Base-by-base conservation (phyloP, 2,113 vertebrate species). In the Rhegmatorhina hoffmannsi region DNA sequence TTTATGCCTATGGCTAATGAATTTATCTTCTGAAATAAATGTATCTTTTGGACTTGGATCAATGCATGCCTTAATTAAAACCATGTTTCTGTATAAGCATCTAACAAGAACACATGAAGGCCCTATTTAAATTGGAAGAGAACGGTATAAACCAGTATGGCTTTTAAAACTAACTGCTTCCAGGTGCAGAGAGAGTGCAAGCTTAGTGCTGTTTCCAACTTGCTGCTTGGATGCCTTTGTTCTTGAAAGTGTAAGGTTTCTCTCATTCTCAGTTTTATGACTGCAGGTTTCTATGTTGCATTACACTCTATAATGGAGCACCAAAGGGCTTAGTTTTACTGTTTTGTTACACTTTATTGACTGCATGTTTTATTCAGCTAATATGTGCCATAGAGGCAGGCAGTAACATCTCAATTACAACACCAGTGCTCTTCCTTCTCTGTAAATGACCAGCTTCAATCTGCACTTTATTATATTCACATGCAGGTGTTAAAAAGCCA, bases 101-200 rank as follows among this genome's bases (percentile, higher is more conserved):
- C 96, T 97, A 92, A 81, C 93, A 92, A 94, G 97, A 96, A 74
- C 91, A 92, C 93, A 77, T 84, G 89, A 97, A 97, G 87, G 84
- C 92, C 87, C 87, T 82, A 75, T 77, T 87, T 96, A 97, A 94
- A 93, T 89, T 79, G 58, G 62, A 91, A 90, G 87, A 82, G 92
- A 95, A 95, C 36, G 64, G 93, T 68, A 92, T 92, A 97, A 97
- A 97, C 92, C 89, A 60, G 82, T 59, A 76, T 11, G 55, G 95
- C 93, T 95, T 97, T 96, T 97, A 96, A 89, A 96, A 82, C 96
- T 98, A 98, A 98, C 96, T 93, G 96, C 94, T 98, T 98, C 97
- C 98, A 98, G 98, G 98, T 98, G 97, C 97, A 95, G 83, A 58
- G 50, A 49, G 93, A 94, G 90, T 68, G 75, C 64, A 90, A 79